A percentile compares a stretch with the other conserved stretches of the same genome.
Evolutionary conservation across 64 coral and sea anemone genomes (phyloP).

Genomic region (Montipora sp.): DNA sequence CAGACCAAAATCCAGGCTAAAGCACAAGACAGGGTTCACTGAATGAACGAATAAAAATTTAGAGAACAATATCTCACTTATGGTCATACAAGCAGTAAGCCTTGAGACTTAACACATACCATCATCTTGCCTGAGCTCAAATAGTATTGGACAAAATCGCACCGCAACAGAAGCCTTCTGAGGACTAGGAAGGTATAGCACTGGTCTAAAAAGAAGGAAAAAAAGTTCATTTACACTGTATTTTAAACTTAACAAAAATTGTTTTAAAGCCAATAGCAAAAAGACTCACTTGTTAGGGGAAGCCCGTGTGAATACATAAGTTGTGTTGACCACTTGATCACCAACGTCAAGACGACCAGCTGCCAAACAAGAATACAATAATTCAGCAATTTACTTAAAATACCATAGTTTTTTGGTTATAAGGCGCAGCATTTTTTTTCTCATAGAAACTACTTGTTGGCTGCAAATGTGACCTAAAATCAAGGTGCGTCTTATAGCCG

Average conservation of each 20-base stretch:
- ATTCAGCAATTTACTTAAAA: not conserved
- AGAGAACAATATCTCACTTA: too few species aligned
- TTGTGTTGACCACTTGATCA: constrained; percentile 83
- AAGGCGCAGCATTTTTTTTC: too few species aligned
- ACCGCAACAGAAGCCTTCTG: constrained; percentile 95
- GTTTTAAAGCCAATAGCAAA: not conserved
- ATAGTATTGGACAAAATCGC: constrained; percentile 85
- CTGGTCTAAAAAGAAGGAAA: constrained; percentile 61
- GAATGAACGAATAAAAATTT: too few species aligned
- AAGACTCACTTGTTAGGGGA: constrained; percentile 94
- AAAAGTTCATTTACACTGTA: not conserved
- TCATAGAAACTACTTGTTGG: too few species aligned
- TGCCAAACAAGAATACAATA: constrained; percentile 12
- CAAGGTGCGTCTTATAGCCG: too few species aligned
- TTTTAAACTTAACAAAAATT: not conserved
- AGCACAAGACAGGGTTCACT: too few species aligned
- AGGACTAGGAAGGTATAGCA: constrained; percentile 84
- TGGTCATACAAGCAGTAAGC: not conserved
- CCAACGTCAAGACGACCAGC: constrained; percentile 84
- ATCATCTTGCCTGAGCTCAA: constrained; percentile 82
- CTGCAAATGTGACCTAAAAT: too few species aligned
- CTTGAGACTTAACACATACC: not conserved
- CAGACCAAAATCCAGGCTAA: too few species aligned
- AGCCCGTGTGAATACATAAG: constrained; percentile 93
- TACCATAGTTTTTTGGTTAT: too few species aligned